Evolutionary conservation across 2,888 invertebrate genomes (phyloP).

Genomic region (Plagiodera versicolora): DNA sequence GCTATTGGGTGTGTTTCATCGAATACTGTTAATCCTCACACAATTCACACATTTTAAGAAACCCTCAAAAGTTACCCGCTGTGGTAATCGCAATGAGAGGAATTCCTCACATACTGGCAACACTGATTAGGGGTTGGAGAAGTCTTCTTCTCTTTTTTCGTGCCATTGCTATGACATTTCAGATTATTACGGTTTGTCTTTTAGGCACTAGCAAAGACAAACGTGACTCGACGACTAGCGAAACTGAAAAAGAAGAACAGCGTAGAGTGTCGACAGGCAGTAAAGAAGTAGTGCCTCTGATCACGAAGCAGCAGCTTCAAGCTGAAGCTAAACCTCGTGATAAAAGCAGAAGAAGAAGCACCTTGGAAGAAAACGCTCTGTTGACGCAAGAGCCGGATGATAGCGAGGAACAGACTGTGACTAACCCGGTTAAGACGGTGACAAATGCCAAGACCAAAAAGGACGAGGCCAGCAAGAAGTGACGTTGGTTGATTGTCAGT

Average conservation of each 20-base stretch:
- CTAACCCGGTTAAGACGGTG: background rate
- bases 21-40: no score
- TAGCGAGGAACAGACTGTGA: background rate
- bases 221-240: conserved; percentile 10
- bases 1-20: no score
- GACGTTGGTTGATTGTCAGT: background rate
- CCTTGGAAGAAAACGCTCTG: conserved; percentile 16
- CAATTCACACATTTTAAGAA: no score
- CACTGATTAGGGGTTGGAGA: no score
- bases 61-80: no score
- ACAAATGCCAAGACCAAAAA: background rate
- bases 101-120: no score
- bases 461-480: background rate
- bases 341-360: conserved; percentile 17
- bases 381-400: conserved; percentile 5
- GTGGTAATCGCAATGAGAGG: no score
- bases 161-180: no score
- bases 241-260: conserved; percentile 16
- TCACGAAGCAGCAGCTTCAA: conserved; percentile 26
- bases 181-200: no score
- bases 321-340: conserved; percentile 18
- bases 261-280: conserved; percentile 17
- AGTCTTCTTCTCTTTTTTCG: no score
- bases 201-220: conserved; percentile 19
- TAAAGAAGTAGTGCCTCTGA: conserved; percentile 25